Base-by-base conservation (phyloP, 2,113 vertebrate species). In the Festucalex cinctus region DNA sequence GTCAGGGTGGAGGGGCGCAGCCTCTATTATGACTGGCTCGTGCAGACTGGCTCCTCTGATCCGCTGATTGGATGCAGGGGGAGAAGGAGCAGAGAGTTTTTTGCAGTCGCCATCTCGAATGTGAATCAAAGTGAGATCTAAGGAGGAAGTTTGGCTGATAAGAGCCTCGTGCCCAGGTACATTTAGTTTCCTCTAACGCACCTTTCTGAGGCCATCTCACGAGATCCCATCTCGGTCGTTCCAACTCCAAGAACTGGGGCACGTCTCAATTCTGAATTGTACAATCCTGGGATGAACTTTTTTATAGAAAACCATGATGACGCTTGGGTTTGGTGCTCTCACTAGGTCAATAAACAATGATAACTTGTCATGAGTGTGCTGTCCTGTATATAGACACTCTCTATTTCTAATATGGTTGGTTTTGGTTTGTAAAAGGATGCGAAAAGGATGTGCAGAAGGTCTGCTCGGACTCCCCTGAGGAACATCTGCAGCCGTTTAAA, bases 401-500 rank as follows among this genome's bases (percentile, higher is more conserved):
- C 13, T 63, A 9, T 28, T 44, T 46, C 17, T n/a, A 36, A 37
- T 12, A 10, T 22, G 57, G 5, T 28, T 13, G 12, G 3, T 22
- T 65, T 39, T 53, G 76, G 20, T 37, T 36, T 43, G 24, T 32
- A 53, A 22, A 85, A 98, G 96, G 83, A 46, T 95, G 94, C 89
- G 94, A 97, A 84, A 96, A 94, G 65, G 92, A 94, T 48, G 89
- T 95, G 69, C 79, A 85, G 46, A 85, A 88, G 22, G 95, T 98
- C 74, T 96, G 93, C 79, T 88, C 75, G 63, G 91, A 93, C 49
- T 97, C 95, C n/a, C 91, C 94, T 28, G 90, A 92, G 63, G 91
- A 95, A 35, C 89, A 95, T 70, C 92, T 97, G 57, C 94, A 98
- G 70, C 96, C 95, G 1, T 98, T 98, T 80, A 95, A 97, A 83